Percentiles rank a stretch among this genome's conserved stretches.
phyloP scores from a whole-genome alignment of 2,113 vertebrate species.

The Microcebus murinus region DNA sequence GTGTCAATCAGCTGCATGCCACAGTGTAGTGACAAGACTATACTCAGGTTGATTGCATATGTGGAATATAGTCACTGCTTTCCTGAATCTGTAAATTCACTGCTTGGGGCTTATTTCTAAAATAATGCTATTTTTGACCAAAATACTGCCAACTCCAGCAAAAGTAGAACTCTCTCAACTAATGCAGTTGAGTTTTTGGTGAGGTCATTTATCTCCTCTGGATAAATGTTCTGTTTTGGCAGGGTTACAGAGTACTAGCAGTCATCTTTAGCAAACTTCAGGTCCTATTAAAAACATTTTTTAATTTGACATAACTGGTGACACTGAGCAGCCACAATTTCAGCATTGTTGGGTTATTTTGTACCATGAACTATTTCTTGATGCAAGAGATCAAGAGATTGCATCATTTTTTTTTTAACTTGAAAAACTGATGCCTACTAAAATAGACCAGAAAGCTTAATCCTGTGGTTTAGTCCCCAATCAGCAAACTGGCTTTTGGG shows the following conservation, averaged over 20 bases:
- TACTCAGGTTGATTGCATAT: not conserved
- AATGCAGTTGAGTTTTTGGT: not conserved
- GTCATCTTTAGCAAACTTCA: not conserved
- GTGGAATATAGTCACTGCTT: not conserved
- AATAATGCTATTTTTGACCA: conserved; percentile 16
- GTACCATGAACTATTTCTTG: not conserved
- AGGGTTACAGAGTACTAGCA: not conserved
- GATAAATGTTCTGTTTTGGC: not conserved
- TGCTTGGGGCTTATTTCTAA: conserved; percentile 39
- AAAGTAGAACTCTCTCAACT: conserved; percentile 5
- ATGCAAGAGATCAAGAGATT: not conserved
- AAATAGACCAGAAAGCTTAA: not conserved
- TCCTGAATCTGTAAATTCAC: conserved; percentile 26
- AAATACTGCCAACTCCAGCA: conserved; percentile 13
- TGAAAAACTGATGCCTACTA: not conserved
- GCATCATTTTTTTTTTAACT: not conserved
- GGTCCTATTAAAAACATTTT: not conserved
- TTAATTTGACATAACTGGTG: not conserved
- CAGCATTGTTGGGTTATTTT: not conserved
- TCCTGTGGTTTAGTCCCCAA: not conserved
- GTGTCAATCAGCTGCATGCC: not conserved
- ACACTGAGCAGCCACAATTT: not conserved
- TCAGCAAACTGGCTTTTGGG: not conserved
- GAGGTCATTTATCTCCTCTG: not conserved
- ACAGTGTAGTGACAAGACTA: not conserved